Conservation (phyloP, 2,797 vertebrate species). For the Ciconia nigra region DNA sequence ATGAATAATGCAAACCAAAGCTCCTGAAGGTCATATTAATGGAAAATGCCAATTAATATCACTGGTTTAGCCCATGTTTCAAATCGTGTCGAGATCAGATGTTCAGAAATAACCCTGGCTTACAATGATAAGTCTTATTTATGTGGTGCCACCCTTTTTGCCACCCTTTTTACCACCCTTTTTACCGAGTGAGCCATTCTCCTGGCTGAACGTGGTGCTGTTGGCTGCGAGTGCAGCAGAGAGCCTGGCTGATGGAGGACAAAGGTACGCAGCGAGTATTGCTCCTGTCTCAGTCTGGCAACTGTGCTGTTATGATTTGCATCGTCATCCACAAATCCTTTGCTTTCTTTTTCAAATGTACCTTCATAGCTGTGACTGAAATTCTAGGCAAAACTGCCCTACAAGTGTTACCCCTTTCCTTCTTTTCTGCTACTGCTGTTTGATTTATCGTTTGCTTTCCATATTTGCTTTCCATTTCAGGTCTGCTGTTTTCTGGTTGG, state of each 20-base stretch:
- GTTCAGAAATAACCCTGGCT: slow-evolving; percentile 25
- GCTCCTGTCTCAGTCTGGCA: not conserved
- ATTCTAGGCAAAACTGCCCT: not conserved
- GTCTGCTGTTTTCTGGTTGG: not conserved
- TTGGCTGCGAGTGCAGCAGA: not conserved
- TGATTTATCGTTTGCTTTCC: not conserved
- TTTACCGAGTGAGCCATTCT: not conserved
- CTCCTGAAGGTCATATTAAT: not conserved
- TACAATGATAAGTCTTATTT: not conserved
- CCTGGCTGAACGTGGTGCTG: not conserved
- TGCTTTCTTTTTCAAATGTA: slow-evolving; percentile 6
- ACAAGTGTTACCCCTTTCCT: not conserved
- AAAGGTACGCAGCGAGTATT: not conserved
- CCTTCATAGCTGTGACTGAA: not conserved
- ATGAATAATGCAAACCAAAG: not conserved
- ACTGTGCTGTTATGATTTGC: not conserved
- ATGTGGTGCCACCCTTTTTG: not conserved
- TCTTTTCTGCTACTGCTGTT: not conserved
- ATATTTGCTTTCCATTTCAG: not conserved
- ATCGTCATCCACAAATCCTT: not conserved
- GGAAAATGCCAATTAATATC: not conserved
- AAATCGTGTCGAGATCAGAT: not conserved
- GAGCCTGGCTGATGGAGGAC: not conserved
- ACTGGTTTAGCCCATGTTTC: not conserved
- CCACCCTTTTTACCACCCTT: not conserved